Percentiles rank a stretch among this genome's conserved stretches.
Evolutionary conservation across 2,113 vertebrate genomes (phyloP).

Genomic region (Pterocles gutturalis): DNA sequence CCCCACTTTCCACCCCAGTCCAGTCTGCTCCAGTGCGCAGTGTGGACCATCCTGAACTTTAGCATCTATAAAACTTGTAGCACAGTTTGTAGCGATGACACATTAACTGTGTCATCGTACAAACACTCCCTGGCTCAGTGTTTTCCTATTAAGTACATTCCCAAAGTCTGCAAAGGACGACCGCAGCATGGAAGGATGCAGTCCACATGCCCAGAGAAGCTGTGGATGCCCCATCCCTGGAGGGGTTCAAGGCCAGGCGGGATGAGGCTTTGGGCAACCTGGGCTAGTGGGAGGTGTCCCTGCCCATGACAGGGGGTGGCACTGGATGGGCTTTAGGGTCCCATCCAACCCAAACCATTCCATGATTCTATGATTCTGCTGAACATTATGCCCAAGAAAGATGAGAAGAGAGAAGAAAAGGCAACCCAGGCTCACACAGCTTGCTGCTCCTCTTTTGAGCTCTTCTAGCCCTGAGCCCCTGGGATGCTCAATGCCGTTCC

Average conservation of each 20-base stretch:
- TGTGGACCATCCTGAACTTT: accelerated
- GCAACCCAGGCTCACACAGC: not conserved
- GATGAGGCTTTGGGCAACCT: no score
- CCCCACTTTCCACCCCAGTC: not conserved
- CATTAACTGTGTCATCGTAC: accelerated
- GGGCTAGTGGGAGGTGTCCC: no score
- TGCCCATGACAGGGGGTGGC: no score
- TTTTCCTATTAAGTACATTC: not conserved
- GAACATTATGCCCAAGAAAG: not conserved
- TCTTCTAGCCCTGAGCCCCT: not conserved
- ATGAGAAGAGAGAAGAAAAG: not conserved
- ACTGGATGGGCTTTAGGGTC: no score
- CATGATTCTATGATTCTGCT: no score
- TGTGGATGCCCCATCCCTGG: no score
- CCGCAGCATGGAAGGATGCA: accelerated
- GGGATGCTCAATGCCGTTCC: accelerated
- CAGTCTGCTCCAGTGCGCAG: not conserved
- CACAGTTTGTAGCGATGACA: no score
- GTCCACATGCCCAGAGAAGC: no score
- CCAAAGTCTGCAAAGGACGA: not conserved
- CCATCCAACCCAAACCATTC: no score
- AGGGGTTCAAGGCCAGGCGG: no score
- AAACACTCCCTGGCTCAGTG: accelerated
- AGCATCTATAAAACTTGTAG: accelerated
- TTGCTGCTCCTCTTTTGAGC: not conserved